phyloP scores from a whole-genome alignment of 2,888 invertebrate species.

The Pollenia amentaria region DNA sequence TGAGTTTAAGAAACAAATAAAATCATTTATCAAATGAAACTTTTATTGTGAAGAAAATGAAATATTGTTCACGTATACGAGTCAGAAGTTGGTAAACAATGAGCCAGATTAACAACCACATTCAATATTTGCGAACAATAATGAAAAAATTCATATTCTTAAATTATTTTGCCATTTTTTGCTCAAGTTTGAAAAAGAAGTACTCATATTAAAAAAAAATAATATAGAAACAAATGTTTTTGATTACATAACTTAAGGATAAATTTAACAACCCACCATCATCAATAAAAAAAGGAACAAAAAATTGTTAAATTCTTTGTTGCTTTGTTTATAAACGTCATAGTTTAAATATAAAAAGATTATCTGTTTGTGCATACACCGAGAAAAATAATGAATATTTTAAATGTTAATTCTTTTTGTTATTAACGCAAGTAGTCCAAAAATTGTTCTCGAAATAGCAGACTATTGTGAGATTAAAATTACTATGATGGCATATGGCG shows the following conservation, averaged over 20 bases:
- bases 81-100: slow-evolving; percentile 68
- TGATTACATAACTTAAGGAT: slow-evolving; percentile 61
- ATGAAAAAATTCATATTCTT: background rate
- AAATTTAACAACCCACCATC: slow-evolving; percentile 56
- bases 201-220: background rate
- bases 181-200: slow-evolving; percentile 14
- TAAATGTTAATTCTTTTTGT: too few relatives aligned
- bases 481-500: too few relatives aligned
- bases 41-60: slow-evolving; percentile 76
- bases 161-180: background rate
- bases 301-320: slow-evolving; percentile 11
- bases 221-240: slow-evolving; percentile 60
- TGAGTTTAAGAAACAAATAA: slow-evolving; percentile 74
- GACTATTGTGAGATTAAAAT: too few relatives aligned
- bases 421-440: too few relatives aligned
- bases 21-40: slow-evolving; percentile 76
- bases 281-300: slow-evolving; percentile 33
- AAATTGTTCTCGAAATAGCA: too few relatives aligned
- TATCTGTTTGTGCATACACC: background rate
- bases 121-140: slow-evolving; percentile 55
- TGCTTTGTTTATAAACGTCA: slow-evolving; percentile 37
- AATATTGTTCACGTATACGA: slow-evolving; percentile 74
- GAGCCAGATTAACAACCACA: slow-evolving; percentile 66
- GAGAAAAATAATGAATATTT: background rate
- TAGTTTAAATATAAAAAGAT: slow-evolving; percentile 47